phyloP scores from a whole-genome alignment of 2,797 vertebrate genomes.

The Chromobotia macracanthus region DNA sequence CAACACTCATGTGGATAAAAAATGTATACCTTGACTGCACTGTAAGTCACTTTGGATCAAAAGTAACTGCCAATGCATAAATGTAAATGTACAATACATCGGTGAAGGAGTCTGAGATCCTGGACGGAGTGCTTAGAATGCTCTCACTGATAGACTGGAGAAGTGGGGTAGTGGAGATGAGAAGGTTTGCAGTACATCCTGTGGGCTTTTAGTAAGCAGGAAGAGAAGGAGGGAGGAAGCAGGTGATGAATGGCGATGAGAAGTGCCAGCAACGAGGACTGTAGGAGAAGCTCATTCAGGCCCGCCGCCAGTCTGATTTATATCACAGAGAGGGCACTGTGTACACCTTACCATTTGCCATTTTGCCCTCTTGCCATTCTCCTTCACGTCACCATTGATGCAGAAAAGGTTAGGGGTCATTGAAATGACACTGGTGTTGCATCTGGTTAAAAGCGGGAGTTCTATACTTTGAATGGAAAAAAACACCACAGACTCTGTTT shows the following conservation, averaged over 20 bases:
- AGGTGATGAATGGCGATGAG: conserved; percentile 78
- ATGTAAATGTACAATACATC: no score
- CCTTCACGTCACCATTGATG: conserved; percentile 62
- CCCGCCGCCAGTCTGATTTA: conserved; percentile 80
- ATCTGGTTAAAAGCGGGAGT: conserved; percentile 68
- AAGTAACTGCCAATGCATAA: no score
- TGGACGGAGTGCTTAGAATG: conserved; percentile 10
- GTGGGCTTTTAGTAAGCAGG: conserved; percentile 66
- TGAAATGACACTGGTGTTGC: conserved; percentile 73
- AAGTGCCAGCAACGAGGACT: conserved; percentile 78
- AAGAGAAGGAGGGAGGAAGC: conserved; percentile 57
- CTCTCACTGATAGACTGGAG: conserved; percentile 37
- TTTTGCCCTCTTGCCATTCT: conserved; percentile 72
- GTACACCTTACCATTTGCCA: conserved; percentile 77
- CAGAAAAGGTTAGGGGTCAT: conserved; percentile 67
- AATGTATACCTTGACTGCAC: no score
- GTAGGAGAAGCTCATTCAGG: conserved; percentile 79
- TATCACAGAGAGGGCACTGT: conserved; percentile 71
- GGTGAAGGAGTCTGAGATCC: neutral
- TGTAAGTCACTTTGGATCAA: no score
- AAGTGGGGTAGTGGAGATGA: conserved; percentile 60
- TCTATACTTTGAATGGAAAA: conserved; percentile 55
- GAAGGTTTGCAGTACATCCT: conserved; percentile 31
- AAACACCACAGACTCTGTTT: neutral
- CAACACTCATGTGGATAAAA: no score